Evolutionary conservation across 92 coral and sea anemone genomes (phyloP).

Genomic region (Phenganax subtilis): DNA sequence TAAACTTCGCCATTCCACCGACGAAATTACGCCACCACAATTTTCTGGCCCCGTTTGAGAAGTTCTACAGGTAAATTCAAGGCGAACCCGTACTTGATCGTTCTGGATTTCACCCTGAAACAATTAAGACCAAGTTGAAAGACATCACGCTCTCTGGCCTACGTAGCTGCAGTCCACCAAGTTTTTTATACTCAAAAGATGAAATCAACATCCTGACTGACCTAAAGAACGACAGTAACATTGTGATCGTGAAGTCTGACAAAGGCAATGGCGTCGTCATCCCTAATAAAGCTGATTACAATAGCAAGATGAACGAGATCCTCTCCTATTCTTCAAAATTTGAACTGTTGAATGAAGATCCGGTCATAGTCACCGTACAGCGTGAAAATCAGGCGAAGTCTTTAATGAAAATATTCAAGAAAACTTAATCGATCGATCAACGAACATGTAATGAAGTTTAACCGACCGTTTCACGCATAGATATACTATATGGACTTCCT

Average conservation of each 20-base stretch:
- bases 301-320: background rate
- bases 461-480: background rate
- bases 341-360: background rate
- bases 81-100: background rate
- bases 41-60: slow-evolving; percentile 6
- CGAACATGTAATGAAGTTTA: background rate
- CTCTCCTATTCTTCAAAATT: background rate
- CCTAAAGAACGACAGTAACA: background rate
- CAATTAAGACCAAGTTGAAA: no score
- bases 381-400: background rate
- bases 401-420: background rate
- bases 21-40: background rate
- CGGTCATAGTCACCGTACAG: background rate
- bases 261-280: background rate
- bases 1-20: slow-evolving; percentile 23
- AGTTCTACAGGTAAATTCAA: background rate
- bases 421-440: background rate
- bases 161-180: no score
- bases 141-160: no score
- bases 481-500: slow-evolving; percentile 3
- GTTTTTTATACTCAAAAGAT: no score
- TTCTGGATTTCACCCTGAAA: no score
- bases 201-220: no score
- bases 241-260: background rate
- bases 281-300: background rate